These are phyloP conservation scores for Pegoplata infirma DNA, from an alignment of 2,888 invertebrate species.

Conservation along the genomic window DNA sequence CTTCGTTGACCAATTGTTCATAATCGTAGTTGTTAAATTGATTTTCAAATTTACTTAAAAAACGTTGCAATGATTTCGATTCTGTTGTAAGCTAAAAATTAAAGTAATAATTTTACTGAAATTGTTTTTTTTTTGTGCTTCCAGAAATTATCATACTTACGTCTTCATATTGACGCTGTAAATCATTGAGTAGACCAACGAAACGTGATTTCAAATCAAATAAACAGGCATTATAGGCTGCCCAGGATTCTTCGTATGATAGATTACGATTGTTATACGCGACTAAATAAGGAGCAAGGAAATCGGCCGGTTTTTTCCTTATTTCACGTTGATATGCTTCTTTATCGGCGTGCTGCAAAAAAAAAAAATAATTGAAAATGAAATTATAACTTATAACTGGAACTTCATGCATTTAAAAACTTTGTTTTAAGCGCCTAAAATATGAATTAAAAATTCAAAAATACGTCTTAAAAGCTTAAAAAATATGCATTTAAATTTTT, in stretches of 20 bases:
- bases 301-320: constrained; percentile 80
- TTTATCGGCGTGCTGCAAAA: constrained; percentile 70
- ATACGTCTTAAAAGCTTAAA: too few relatives aligned
- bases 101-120: neutral
- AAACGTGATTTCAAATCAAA: constrained; percentile 83
- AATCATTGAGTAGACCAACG: constrained; percentile 81
- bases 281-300: constrained; percentile 81
- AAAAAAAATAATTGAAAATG: neutral
- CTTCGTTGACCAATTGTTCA: constrained; percentile 72
- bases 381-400: neutral
- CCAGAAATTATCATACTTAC: constrained; percentile 74
- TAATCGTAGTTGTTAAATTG: constrained; percentile 76
- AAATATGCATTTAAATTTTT: too few relatives aligned
- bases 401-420: too few relatives aligned
- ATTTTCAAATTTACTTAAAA: constrained; percentile 74
- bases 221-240: constrained; percentile 79
- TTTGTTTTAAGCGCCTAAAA: too few relatives aligned
- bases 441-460: too few relatives aligned
- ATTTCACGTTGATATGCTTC: constrained; percentile 78
- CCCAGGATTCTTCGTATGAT: constrained; percentile 70
- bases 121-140: neutral
- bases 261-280: constrained; percentile 73
- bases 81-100: constrained; percentile 73
- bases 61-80: constrained; percentile 73
- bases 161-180: constrained; percentile 84